Conservation (phyloP, 2,797 vertebrate genomes). For the Poecilia gillii region DNA sequence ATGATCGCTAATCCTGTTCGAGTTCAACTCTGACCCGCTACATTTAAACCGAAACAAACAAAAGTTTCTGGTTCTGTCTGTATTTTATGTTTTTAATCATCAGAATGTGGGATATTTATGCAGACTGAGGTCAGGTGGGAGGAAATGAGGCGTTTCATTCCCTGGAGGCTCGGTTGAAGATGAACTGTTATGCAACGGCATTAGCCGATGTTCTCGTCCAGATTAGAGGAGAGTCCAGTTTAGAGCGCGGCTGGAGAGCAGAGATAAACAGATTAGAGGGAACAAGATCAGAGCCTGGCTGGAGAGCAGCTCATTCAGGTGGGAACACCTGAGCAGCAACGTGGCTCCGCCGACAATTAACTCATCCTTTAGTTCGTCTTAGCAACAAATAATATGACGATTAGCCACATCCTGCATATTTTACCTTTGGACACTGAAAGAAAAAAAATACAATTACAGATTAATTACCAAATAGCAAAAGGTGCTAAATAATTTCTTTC, state of each 20-base stretch:
- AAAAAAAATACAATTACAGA: too few species aligned
- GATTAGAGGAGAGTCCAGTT: conserved; percentile 64
- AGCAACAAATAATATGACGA: too few species aligned
- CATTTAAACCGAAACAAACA: conserved; percentile 8
- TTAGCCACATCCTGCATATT: too few species aligned
- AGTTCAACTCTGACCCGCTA: conserved; percentile 53
- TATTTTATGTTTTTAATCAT: background rate
- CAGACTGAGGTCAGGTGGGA: background rate
- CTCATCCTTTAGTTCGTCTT: background rate
- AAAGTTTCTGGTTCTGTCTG: background rate
- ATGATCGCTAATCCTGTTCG: conserved; percentile 72
- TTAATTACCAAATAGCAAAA: too few species aligned
- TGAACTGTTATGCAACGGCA: conserved; percentile 71
- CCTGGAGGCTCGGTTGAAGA: conserved; percentile 39
- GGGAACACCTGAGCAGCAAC: conserved; percentile 28
- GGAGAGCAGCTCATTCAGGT: conserved; percentile 50
- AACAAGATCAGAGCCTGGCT: conserved; percentile 27
- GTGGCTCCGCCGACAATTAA: background rate
- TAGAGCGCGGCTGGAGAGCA: conserved; percentile 43
- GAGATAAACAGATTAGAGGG: conserved; percentile 72
- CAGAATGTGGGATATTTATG: background rate
- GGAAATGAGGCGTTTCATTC: background rate
- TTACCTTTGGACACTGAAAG: too few species aligned
- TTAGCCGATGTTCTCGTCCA: conserved; percentile 70
- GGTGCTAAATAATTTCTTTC: too few species aligned